A percentile compares a stretch with the other conserved stretches of the same genome.
These are phyloP conservation scores for Cephus spinipes DNA, from an alignment of 2,888 invertebrate species.

Conservation along the genomic window DNA sequence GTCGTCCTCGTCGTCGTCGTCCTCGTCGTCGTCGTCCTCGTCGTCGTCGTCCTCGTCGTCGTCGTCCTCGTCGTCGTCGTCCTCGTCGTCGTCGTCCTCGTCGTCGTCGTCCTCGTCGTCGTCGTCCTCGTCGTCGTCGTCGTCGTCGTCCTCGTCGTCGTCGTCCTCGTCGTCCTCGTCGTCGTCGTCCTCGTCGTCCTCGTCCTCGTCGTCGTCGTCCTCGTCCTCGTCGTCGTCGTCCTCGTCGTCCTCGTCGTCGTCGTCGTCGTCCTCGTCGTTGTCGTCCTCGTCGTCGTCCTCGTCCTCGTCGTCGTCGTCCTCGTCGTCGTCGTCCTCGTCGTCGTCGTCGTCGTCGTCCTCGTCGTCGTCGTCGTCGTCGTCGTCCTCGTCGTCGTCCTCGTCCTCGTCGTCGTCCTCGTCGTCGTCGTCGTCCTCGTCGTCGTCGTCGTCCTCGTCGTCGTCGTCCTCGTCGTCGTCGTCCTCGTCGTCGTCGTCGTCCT, in stretches of 20 bases:
- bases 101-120: neutral
- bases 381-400: neutral
- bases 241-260: slow-evolving; percentile 1
- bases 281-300: neutral
- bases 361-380: no score
- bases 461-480: neutral
- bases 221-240: neutral
- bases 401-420: neutral
- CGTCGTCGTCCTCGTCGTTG: no score
- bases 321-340: neutral
- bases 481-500: slow-evolving; percentile 1
- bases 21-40: neutral
- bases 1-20: neutral
- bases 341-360: neutral
- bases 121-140: neutral
- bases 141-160: neutral
- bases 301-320: neutral
- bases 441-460: neutral
- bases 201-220: slow-evolving; percentile 12
- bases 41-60: neutral
- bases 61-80: neutral
- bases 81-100: neutral
- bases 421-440: neutral
- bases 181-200: slow-evolving; percentile 12
- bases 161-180: slow-evolving; percentile 6